These are phyloP conservation scores for Matsumurasca onukii DNA, from an alignment of 1,140 invertebrate genomes.

Conservation along the genomic window DNA sequence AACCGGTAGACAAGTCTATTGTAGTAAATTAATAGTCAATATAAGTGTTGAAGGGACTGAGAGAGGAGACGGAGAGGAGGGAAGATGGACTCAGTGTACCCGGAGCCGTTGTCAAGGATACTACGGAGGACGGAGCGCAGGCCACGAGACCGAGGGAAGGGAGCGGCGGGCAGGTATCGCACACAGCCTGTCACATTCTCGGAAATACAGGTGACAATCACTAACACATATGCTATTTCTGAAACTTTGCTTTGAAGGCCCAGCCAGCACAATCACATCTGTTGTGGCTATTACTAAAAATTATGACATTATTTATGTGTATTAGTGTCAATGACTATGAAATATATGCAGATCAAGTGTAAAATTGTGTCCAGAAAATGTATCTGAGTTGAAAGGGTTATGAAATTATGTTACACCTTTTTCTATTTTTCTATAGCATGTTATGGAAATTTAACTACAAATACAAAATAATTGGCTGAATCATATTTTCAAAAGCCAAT, in stretches of 20 bases:
- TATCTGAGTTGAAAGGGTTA: no score
- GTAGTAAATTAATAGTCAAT: no score
- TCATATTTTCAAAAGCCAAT: no score
- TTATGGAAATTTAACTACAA: no score
- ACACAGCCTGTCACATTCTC: conserved; percentile 24
- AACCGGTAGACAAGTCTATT: not conserved
- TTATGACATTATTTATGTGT: not conserved
- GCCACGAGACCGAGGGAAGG: not conserved
- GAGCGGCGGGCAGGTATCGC: not conserved
- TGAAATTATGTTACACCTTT: no score
- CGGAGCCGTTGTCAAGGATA: conserved; percentile 7
- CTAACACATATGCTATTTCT: not conserved
- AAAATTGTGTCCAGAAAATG: no score
- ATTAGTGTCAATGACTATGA: not conserved
- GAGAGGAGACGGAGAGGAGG: not conserved
- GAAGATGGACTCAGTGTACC: conserved; percentile 26
- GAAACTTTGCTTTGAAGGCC: not conserved
- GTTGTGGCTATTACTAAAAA: not conserved
- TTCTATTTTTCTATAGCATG: no score
- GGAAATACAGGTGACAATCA: conserved; percentile 22
- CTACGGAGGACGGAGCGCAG: not conserved
- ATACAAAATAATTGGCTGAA: no score
- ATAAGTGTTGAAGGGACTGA: not conserved
- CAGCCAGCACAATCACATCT: not conserved
- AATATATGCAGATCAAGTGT: no score